phyloP scores from a whole-genome alignment of 2,797 vertebrate genomes.

The Podargus strigoides region DNA sequence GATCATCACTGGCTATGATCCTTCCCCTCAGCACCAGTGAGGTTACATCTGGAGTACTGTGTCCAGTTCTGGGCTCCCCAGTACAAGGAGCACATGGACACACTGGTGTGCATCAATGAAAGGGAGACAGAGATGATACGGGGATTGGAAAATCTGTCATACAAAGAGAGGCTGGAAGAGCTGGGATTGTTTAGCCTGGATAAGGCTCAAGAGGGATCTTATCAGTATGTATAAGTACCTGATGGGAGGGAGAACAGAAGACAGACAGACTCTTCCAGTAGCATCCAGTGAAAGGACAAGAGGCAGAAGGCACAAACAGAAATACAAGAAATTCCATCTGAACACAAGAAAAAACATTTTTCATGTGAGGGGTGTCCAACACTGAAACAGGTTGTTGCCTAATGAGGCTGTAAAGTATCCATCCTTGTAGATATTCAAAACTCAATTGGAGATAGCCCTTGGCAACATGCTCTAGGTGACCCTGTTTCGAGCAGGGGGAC shows the following conservation, averaged over 20 bases:
- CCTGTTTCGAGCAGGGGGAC: not conserved
- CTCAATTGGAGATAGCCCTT: not conserved
- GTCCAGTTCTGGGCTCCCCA: not conserved
- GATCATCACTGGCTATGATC: too few species aligned
- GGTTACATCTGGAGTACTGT: not conserved
- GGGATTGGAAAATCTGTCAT: not conserved
- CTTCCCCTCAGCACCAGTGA: not conserved
- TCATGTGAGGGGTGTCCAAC: not conserved
- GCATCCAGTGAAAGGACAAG: not conserved
- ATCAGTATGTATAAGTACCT: not conserved
- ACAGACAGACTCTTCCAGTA: not conserved
- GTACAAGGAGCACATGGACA: not conserved
- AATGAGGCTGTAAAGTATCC: not conserved
- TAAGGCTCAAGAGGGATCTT: not conserved
- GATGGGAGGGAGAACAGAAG: not conserved
- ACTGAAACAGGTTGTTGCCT: not conserved
- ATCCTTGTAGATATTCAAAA: not conserved
- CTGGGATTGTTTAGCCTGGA: not conserved
- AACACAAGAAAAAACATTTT: not conserved
- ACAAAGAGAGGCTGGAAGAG: not conserved
- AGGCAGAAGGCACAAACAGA: not conserved
- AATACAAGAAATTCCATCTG: not conserved
- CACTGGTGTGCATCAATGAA: not conserved
- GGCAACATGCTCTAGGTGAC: not conserved
- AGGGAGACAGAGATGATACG: not conserved